phyloP scores from a whole-genome alignment of 2,113 vertebrate genomes.

The Hippocampus abdominalis region DNA sequence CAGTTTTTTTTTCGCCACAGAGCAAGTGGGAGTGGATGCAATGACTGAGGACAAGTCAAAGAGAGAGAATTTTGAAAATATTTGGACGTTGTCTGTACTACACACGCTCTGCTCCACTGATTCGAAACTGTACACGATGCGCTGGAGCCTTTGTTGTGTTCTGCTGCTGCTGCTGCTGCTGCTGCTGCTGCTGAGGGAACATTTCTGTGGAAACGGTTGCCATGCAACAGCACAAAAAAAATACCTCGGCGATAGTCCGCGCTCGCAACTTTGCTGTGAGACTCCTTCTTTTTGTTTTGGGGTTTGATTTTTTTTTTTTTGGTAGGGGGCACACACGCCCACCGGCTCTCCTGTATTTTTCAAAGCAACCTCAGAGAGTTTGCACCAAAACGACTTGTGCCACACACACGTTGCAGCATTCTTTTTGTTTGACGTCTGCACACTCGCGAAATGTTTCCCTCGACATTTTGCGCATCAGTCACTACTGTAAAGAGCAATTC shows the following conservation, averaged over 20 bases:
- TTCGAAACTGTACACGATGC: neutral
- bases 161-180: conserved; percentile 19
- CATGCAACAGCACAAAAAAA: conserved; percentile 67
- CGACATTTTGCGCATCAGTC: neutral
- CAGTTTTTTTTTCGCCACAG: neutral
- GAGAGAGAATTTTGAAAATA: too few relatives aligned
- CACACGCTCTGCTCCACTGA: too few relatives aligned
- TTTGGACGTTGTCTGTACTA: too few relatives aligned
- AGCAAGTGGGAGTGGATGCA: neutral
- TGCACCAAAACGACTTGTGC: too few relatives aligned
- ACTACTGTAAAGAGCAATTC: too few relatives aligned
- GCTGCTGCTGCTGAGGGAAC: conserved; percentile 49
- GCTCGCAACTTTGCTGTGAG: conserved; percentile 50
- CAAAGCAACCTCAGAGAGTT: too few relatives aligned
- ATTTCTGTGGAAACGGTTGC: conserved; percentile 76
- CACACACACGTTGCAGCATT: neutral
- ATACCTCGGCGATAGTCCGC: conserved; percentile 31
- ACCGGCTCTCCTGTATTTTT: neutral
- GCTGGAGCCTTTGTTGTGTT: neutral
- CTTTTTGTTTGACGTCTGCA: neutral
- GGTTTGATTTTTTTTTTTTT: neutral
- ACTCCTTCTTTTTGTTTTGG: neutral
- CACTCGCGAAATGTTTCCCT: too few relatives aligned
- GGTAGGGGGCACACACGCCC: too few relatives aligned
- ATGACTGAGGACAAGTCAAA: too few relatives aligned